A percentile compares a stretch with the other conserved stretches of the same genome.
Evolutionary conservation across 2,113 vertebrate genomes (phyloP).

Genomic region (Anhinga anhinga): DNA sequence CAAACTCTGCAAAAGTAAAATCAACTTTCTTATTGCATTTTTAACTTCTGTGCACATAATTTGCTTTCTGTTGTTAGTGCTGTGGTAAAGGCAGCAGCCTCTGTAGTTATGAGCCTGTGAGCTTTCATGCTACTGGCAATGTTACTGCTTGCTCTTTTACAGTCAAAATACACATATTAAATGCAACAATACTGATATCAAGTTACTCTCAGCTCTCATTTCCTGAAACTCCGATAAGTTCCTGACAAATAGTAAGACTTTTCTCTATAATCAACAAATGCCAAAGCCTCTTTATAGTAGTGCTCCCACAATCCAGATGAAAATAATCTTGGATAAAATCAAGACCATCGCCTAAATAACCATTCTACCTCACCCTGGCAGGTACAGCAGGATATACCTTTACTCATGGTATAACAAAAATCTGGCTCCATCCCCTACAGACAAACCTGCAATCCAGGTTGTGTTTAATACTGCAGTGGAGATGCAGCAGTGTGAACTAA

Average conservation of each 20-base stretch:
- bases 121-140: not conserved
- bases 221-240: not conserved
- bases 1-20: constrained; percentile 48
- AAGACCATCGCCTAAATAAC: not conserved
- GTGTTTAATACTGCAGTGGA: not conserved
- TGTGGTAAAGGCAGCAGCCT: not conserved
- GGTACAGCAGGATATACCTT: not conserved
- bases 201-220: not conserved
- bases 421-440: not conserved
- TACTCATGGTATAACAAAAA: not conserved
- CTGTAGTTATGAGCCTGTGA: not conserved
- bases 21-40: constrained; percentile 61
- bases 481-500: not conserved
- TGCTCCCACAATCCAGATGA: not conserved
- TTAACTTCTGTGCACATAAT: constrained; percentile 54
- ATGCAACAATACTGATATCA: not conserved
- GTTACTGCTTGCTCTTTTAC: not conserved
- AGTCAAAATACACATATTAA: not conserved
- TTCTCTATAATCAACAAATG: not conserved
- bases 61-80: not conserved
- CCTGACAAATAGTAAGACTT: not conserved
- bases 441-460: not conserved
- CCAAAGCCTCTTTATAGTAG: not conserved
- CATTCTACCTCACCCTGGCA: not conserved
- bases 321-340: not conserved